phyloP scores from a whole-genome alignment of 2,113 vertebrate genomes.

The Clarias gariepinus region DNA sequence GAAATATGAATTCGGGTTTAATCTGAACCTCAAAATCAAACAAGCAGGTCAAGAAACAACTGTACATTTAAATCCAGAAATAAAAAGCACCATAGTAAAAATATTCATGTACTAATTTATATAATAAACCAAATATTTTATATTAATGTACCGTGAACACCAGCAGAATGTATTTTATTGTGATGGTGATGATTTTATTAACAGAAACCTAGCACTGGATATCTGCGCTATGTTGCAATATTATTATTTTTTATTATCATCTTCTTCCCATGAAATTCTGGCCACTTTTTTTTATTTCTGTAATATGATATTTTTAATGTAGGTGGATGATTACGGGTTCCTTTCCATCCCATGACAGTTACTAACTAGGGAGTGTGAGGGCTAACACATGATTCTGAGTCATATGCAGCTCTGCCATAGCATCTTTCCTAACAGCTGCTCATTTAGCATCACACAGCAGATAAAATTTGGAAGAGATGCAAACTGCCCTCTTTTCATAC shows the following conservation, averaged over 20 bases:
- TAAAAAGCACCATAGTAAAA: not conserved
- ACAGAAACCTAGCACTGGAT: not conserved
- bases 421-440: not conserved
- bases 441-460: not conserved
- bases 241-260: not conserved
- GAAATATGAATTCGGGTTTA: too few species aligned
- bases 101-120: not conserved
- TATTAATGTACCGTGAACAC: not conserved
- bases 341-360: not conserved
- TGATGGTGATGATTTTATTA: not conserved
- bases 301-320: not conserved
- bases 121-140: not conserved
- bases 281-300: not conserved
- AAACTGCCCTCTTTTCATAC: not conserved
- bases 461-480: not conserved
- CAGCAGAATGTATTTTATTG: not conserved
- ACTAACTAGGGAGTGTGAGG: not conserved
- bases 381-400: not conserved
- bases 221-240: not conserved
- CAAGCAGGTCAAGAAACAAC: not conserved
- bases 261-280: not conserved
- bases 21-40: not conserved
- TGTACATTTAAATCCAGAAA: not conserved
- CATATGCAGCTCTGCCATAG: not conserved
- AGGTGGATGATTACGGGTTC: not conserved